Evolutionary conservation across 2,888 invertebrate genomes (phyloP).

Genomic region (Micoletzkya japonica): DNA sequence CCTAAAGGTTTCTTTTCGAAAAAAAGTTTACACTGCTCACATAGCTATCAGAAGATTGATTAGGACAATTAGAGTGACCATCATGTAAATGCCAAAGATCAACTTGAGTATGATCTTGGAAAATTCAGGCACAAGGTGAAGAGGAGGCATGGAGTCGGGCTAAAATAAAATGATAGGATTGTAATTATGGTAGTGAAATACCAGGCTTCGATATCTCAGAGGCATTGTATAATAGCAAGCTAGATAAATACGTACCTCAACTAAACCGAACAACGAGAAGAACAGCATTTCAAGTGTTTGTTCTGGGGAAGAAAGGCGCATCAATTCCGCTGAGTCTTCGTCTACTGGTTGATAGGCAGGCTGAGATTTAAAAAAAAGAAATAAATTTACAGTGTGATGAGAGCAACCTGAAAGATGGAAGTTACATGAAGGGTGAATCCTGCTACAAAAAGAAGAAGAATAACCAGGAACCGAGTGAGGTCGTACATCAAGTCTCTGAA

Average conservation of each 20-base stretch:
- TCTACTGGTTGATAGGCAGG: constrained; percentile 63
- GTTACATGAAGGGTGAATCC: constrained; percentile 90
- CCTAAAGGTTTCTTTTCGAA: constrained; percentile 63
- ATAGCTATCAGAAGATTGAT: constrained; percentile 99
- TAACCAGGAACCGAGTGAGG: constrained; percentile 80
- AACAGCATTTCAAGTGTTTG: constrained; percentile 95
- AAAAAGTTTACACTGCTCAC: constrained; percentile 63
- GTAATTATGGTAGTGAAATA: too few species aligned
- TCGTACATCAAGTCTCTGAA: constrained; percentile 67
- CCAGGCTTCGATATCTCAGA: too few species aligned
- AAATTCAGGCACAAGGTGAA: constrained; percentile 66
- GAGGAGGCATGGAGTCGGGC: constrained; percentile 69
- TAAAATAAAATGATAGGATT: too few species aligned
- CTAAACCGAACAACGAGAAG: constrained; percentile 68
- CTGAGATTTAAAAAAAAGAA: constrained; percentile 36
- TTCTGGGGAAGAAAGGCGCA: constrained; percentile 62
- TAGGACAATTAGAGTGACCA: constrained; percentile 92
- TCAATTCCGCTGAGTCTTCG: constrained; percentile 61
- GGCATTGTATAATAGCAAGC: too few species aligned
- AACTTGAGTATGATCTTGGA: constrained; percentile 66
- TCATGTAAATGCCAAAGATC: constrained; percentile 93
- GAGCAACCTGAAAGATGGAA: constrained; percentile 84
- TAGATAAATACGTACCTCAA: neutral
- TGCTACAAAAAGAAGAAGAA: constrained; percentile 93
- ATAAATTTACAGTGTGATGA: constrained; percentile 43